Evolutionary conservation across 1,140 invertebrate species (phyloP).

Genomic region (Pararge aegeria): DNA sequence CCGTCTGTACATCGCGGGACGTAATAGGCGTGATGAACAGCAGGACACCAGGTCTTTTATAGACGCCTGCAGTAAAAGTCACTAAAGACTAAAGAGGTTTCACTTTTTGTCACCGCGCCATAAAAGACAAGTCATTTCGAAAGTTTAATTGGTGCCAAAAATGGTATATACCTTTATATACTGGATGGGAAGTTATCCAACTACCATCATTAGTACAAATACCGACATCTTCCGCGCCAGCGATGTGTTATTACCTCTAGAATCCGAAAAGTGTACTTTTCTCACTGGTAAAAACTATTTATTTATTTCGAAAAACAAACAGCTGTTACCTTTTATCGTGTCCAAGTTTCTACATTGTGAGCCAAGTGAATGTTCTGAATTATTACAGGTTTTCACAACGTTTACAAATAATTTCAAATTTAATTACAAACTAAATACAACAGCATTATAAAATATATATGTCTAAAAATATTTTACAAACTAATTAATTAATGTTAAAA

Average conservation of each 20-base stretch:
- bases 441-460: no score
- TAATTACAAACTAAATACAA: no score
- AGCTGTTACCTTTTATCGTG: no score
- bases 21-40: slow-evolving; percentile 26
- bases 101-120: slow-evolving; percentile 12
- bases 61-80: slow-evolving; percentile 16
- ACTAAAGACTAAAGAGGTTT: not conserved
- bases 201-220: slow-evolving; percentile 24
- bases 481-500: no score
- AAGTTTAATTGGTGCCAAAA: slow-evolving; percentile 31
- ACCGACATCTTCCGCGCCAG: not conserved
- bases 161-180: slow-evolving; percentile 16
- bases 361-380: no score
- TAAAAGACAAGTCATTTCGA: slow-evolving; percentile 27
- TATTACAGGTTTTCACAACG: no score
- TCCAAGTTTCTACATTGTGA: no score
- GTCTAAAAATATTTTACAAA: no score
- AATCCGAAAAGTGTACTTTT: no score
- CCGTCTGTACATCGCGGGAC: slow-evolving; percentile 15
- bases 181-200: slow-evolving; percentile 23
- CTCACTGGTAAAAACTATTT: no score
- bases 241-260: not conserved
- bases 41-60: slow-evolving; percentile 20
- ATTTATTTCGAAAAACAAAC: no score
- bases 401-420: no score